Evolutionary conservation across 1,140 invertebrate genomes (phyloP).

Genomic region (Amyelois transitella): DNA sequence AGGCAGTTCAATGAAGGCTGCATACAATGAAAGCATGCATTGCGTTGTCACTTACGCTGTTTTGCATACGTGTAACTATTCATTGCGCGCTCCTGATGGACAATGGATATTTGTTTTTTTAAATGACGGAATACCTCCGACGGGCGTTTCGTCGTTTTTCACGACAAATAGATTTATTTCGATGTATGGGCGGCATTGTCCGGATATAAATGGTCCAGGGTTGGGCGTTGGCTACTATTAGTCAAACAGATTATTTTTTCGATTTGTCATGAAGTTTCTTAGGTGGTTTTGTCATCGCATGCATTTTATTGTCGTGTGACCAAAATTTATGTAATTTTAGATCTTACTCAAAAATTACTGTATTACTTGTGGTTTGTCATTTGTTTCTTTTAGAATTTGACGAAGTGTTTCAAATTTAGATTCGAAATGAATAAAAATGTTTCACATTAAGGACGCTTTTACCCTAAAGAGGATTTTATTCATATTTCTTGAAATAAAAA

Average conservation of each 20-base stretch:
- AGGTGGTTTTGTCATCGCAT: not conserved
- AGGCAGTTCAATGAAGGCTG: conserved; percentile 42
- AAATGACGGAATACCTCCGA: not conserved
- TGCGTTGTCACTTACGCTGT: conserved; percentile 49
- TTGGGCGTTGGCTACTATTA: not conserved
- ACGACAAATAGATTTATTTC: not conserved
- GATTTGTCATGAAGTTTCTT: not conserved
- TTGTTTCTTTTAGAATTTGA: no score
- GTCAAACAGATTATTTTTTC: not conserved
- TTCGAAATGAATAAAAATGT: no score
- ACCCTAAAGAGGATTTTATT: no score
- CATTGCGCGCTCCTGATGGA: conserved; percentile 39
- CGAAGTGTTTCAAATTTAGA: no score
- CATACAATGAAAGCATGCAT: conserved; percentile 46
- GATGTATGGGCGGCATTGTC: not conserved
- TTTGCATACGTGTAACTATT: conserved; percentile 40
- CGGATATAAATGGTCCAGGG: not conserved
- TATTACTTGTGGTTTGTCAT: no score
- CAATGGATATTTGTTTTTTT: conserved; percentile 35
- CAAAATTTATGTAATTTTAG: no score
- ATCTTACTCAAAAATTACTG: no score
- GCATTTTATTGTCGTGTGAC: no score
- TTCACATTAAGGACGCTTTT: no score
- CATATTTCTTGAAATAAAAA: no score
- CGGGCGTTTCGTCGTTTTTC: not conserved